Conservation (phyloP, 2,888 invertebrate species). For the Pseudoips prasinana region DNA sequence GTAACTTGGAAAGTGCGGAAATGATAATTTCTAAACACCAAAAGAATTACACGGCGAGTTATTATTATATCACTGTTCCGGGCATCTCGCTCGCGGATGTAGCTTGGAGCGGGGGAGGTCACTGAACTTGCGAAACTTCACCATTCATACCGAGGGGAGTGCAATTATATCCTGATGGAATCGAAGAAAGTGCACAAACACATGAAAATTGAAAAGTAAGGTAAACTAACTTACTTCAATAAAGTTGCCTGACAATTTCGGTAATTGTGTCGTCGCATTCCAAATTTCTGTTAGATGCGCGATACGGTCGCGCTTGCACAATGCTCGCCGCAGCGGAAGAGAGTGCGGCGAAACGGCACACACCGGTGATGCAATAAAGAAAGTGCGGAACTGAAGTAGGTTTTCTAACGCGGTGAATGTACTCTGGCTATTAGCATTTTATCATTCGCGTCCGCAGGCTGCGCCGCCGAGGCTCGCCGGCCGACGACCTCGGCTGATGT, state of each 20-base stretch:
- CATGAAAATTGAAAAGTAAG: conserved; percentile 35
- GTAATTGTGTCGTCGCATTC: conserved; percentile 49
- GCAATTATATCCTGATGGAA: conserved; percentile 54
- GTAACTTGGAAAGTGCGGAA: conserved; percentile 79
- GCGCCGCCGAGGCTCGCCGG: conserved; percentile 48
- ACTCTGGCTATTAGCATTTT: conserved; percentile 72
- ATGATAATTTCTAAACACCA: conserved; percentile 64
- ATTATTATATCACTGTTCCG: conserved; percentile 70
- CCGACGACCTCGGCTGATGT: conserved; percentile 70
- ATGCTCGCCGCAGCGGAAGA: conserved; percentile 64
- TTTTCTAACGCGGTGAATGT: conserved; percentile 80
- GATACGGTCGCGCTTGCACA: conserved; percentile 59
- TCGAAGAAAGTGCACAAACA: conserved; percentile 64
- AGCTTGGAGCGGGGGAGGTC: conserved; percentile 58
- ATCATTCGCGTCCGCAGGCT: conserved; percentile 64
- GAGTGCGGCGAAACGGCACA: conserved; percentile 74
- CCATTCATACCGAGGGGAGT: conserved; percentile 63
- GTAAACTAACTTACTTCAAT: no score
- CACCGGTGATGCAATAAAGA: conserved; percentile 77
- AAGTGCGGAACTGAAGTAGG: conserved; percentile 80
- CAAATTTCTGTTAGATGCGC: conserved; percentile 49
- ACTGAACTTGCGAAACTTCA: conserved; percentile 77
- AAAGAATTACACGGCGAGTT: conserved; percentile 55
- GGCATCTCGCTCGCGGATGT: conserved; percentile 59
- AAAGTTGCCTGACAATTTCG: no score